Evolutionary conservation across 2,113 vertebrate species (phyloP).

Genomic region (Pelobates fuscus): DNA sequence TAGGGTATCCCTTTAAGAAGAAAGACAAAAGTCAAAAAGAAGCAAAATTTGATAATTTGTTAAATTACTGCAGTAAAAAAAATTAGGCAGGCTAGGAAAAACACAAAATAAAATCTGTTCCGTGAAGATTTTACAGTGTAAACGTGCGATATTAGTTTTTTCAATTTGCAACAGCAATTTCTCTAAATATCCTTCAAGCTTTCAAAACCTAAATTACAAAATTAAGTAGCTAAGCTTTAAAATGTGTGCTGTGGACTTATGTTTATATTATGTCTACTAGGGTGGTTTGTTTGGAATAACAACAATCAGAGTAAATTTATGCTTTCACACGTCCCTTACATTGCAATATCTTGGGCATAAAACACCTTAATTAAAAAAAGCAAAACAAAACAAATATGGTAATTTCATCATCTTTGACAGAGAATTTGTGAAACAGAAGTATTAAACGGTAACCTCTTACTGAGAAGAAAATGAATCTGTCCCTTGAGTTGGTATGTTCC

Average conservation of each 20-base stretch:
- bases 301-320: slow-evolving; percentile 9
- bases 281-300: neutral
- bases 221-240: slow-evolving; percentile 34
- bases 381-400: slow-evolving; percentile 16
- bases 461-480: slow-evolving; percentile 21
- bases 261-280: slow-evolving; percentile 11
- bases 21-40: no score
- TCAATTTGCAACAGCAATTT: slow-evolving; percentile 37
- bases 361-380: slow-evolving; percentile 30
- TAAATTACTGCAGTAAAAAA: neutral
- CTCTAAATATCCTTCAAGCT: slow-evolving; percentile 24
- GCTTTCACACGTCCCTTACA: slow-evolving; percentile 4
- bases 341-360: slow-evolving; percentile 29
- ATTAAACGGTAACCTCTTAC: slow-evolving; percentile 29
- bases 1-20: no score
- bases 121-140: neutral
- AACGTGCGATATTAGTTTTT: slow-evolving; percentile 33
- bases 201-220: slow-evolving; percentile 33
- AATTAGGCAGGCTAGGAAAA: neutral
- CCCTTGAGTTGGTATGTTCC: slow-evolving; percentile 12
- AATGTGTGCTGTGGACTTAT: slow-evolving; percentile 2
- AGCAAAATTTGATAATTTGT: neutral
- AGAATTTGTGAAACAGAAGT: slow-evolving; percentile 9
- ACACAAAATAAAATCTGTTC: neutral
- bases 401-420: slow-evolving; percentile 40